Percentiles rank a stretch among this genome's conserved stretches.
Evolutionary conservation across 2,113 vertebrate species (phyloP).

Genomic region (Choloepus hoffmanni): DNA sequence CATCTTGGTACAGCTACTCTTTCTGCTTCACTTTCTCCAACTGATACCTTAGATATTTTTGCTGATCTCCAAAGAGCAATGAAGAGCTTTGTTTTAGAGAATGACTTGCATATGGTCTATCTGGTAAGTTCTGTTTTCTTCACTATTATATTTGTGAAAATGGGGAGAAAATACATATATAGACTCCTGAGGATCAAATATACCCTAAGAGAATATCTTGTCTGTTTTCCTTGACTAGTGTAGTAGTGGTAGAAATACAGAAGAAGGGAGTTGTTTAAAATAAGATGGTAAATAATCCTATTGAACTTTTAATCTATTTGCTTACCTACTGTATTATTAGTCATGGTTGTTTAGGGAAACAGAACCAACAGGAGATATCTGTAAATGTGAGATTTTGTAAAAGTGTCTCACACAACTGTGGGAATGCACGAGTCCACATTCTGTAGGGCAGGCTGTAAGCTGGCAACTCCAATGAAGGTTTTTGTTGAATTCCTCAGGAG

Average conservation of each 20-base stretch:
- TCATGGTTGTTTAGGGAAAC: too few species aligned
- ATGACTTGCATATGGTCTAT: slow-evolving; percentile 97
- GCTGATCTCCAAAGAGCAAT: slow-evolving; percentile 98
- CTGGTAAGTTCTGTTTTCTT: slow-evolving; percentile 88
- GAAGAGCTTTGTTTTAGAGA: slow-evolving; percentile 98
- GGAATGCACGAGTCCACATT: too few species aligned
- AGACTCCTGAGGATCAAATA: neutral
- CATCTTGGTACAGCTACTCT: slow-evolving; percentile 96
- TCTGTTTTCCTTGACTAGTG: neutral
- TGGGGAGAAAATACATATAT: neutral
- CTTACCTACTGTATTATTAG: neutral
- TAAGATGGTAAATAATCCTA: neutral
- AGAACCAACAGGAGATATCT: too few species aligned
- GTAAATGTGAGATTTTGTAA: too few species aligned
- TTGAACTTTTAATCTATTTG: neutral
- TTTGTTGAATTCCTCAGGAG: too few species aligned
- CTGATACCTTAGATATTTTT: slow-evolving; percentile 96
- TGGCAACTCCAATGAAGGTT: too few species aligned
- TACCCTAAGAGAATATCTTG: neutral
- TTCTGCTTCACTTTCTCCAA: slow-evolving; percentile 96
- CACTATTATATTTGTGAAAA: slow-evolving; percentile 34
- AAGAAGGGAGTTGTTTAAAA: slow-evolving; percentile 8
- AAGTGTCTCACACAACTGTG: too few species aligned
- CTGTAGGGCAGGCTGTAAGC: too few species aligned
- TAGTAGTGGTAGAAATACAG: neutral